Percentiles rank a stretch among this genome's conserved stretches.
Evolutionary conservation across 2,888 invertebrate species (phyloP).

Genomic region (Auanema sp.): DNA sequence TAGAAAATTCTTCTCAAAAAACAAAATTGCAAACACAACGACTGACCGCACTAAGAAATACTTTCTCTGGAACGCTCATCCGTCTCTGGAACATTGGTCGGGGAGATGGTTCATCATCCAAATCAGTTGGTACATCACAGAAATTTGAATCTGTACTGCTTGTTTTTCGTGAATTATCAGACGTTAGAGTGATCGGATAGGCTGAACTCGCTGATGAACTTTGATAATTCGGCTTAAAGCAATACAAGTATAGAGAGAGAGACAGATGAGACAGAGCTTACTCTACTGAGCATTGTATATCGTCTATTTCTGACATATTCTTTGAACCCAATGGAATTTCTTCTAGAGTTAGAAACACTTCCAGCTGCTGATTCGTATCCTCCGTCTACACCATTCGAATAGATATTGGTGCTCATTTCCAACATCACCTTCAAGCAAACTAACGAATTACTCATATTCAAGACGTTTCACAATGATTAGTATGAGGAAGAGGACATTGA

Average conservation of each 20-base stretch:
- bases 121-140: constrained; percentile 22
- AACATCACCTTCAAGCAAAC: constrained; percentile 6
- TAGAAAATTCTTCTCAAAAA: neutral
- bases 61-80: constrained; percentile 57
- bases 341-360: constrained; percentile 31
- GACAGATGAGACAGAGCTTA: constrained; percentile 8
- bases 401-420: constrained; percentile 14
- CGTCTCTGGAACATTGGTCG: constrained; percentile 33
- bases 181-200: too few relatives aligned
- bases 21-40: neutral
- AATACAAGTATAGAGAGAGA: neutral
- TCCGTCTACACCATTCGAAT: constrained; percentile 7
- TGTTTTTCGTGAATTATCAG: constrained; percentile 2
- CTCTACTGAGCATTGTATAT: constrained; percentile 26
- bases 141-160: constrained; percentile 8
- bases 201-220: constrained; percentile 3
- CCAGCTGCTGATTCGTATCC: constrained; percentile 35
- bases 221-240: constrained; percentile 3
- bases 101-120: constrained; percentile 35
- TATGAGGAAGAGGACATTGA: too few relatives aligned
- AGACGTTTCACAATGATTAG: too few relatives aligned
- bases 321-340: constrained; percentile 36
- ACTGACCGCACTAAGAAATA: constrained; percentile 51
- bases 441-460: too few relatives aligned
- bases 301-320: constrained; percentile 29